Percentiles rank a stretch among this genome's conserved stretches.
Evolutionary conservation across 2,797 vertebrate genomes (phyloP).

Genomic region (Muscicapa striata): DNA sequence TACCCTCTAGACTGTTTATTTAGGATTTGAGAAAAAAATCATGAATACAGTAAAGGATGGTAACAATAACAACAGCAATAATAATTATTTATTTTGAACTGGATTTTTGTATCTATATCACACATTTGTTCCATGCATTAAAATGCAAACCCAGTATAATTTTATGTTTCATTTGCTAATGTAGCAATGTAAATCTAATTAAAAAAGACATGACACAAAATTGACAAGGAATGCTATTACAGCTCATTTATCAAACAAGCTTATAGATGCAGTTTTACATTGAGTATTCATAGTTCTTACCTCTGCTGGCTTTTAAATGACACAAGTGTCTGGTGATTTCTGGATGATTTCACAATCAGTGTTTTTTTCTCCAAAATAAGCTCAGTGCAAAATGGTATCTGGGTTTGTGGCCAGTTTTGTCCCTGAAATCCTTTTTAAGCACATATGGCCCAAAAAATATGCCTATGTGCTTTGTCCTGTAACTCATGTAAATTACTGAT

Average conservation of each 20-base stretch:
- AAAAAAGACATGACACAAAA: background rate
- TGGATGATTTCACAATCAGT: background rate
- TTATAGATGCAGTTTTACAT: background rate
- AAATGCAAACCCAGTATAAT: constrained; percentile 5
- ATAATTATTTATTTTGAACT: constrained; percentile 33
- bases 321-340: background rate
- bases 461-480: background rate
- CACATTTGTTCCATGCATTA: background rate
- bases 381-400: background rate
- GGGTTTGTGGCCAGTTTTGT: background rate
- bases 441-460: background rate
- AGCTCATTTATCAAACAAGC: background rate
- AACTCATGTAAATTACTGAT: background rate
- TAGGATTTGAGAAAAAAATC: background rate
- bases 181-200: background rate
- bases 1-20: background rate
- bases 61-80: background rate
- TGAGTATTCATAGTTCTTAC: background rate
- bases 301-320: background rate
- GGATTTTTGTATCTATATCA: constrained; percentile 1
- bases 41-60: background rate
- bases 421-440: background rate
- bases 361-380: background rate
- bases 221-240: background rate
- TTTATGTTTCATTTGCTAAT: constrained; percentile 45